Conservation (phyloP, 1,140 invertebrate genomes). For the Littorina saxatilis region DNA sequence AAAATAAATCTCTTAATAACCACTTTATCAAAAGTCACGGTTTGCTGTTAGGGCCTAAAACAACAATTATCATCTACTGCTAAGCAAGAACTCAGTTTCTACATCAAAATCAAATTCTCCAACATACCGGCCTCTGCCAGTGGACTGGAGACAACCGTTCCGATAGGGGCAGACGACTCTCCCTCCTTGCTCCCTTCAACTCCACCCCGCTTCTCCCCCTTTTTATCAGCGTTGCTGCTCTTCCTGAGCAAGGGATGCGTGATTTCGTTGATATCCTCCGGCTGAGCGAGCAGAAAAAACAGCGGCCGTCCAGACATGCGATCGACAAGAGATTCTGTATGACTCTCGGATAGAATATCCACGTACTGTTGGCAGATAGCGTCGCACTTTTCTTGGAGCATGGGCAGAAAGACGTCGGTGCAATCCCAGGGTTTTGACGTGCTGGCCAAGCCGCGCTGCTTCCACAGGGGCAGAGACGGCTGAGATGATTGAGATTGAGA, state of each 20-base stretch:
- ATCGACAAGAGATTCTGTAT: constrained; percentile 79
- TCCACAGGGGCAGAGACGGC: neutral
- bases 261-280: constrained; percentile 80
- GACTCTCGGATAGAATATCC: constrained; percentile 79
- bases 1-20: too few relatives aligned
- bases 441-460: neutral
- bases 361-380: constrained; percentile 81
- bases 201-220: neutral
- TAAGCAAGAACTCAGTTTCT: too few relatives aligned
- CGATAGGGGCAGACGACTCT: neutral
- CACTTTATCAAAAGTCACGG: too few relatives aligned
- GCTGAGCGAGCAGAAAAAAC: constrained; percentile 81
- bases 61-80: too few relatives aligned
- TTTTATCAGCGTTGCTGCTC: neutral
- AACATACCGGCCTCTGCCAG: too few relatives aligned
- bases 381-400: constrained; percentile 76
- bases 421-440: constrained; percentile 34
- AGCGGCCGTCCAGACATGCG: constrained; percentile 80
- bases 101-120: too few relatives aligned
- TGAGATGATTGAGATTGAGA: too few relatives aligned
- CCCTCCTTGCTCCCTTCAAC: neutral
- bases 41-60: too few relatives aligned
- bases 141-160: neutral
- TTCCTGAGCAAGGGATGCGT: constrained; percentile 25
- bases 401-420: constrained; percentile 38